Evolutionary conservation across 2,113 vertebrate species (phyloP).

Genomic region (Ochotona curzoniae): DNA sequence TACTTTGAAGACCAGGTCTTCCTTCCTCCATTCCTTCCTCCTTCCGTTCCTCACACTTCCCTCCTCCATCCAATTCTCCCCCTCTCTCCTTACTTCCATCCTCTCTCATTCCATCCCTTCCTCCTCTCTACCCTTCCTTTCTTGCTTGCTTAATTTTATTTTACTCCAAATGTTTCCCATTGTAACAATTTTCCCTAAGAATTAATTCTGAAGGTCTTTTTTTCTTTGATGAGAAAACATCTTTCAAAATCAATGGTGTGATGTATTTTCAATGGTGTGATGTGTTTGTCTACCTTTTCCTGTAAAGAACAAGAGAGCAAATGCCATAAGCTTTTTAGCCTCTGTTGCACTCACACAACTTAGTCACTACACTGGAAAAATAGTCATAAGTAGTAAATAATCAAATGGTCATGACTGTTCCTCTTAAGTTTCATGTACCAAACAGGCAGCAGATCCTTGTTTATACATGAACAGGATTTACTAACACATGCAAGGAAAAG

Average conservation of each 20-base stretch:
- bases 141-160: neutral
- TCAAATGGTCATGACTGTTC: neutral
- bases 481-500: neutral
- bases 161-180: neutral
- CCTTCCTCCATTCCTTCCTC: neutral
- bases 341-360: neutral
- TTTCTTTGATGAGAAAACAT: neutral
- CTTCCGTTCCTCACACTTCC: accelerated
- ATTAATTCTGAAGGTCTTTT: neutral
- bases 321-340: neutral
- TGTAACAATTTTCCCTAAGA: neutral
- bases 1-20: too few relatives aligned
- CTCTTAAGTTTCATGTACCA: neutral
- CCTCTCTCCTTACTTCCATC: accelerated
- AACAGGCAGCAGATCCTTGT: neutral
- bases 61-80: accelerated
- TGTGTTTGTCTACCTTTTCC: neutral
- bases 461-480: neutral
- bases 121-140: accelerated
- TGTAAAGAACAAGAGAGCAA: neutral
- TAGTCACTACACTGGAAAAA: neutral
- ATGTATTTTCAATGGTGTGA: neutral
- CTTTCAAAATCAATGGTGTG: neutral
- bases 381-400: neutral
- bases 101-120: too few relatives aligned